Percentiles rank a stretch among this genome's conserved stretches.
phyloP scores from a whole-genome alignment of 2,888 invertebrate species.

The Epirrita christyi region DNA sequence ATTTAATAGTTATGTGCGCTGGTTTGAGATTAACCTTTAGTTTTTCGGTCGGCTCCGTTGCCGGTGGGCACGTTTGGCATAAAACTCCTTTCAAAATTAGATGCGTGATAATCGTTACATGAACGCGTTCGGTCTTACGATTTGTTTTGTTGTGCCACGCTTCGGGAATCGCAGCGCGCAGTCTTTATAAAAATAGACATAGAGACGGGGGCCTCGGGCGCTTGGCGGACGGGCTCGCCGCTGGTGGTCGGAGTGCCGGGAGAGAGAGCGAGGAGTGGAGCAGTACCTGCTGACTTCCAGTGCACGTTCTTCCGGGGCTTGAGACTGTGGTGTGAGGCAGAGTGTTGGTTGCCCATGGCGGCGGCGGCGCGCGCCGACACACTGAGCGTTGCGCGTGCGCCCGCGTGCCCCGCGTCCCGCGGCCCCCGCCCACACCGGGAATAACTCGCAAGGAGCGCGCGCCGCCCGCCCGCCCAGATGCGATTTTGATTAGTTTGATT shows the following conservation, averaged over 20 bases:
- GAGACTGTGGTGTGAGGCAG: slow-evolving; percentile 73
- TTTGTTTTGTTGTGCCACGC: slow-evolving; percentile 84
- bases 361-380: slow-evolving; percentile 81
- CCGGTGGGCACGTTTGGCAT: slow-evolving; percentile 66
- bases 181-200: slow-evolving; percentile 77
- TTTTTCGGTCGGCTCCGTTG: slow-evolving; percentile 41
- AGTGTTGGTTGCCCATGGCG: slow-evolving; percentile 83
- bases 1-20: slow-evolving; percentile 32
- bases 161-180: slow-evolving; percentile 72
- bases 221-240: slow-evolving; percentile 1
- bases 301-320: slow-evolving; percentile 91
- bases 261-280: slow-evolving; percentile 23
- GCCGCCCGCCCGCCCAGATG: slow-evolving; percentile 60
- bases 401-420: slow-evolving; percentile 51
- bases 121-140: slow-evolving; percentile 76
- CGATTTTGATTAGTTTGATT: slow-evolving; percentile 71
- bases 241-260: slow-evolving; percentile 15
- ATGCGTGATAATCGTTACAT: slow-evolving; percentile 77
- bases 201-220: slow-evolving; percentile 55
- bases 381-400: slow-evolving; percentile 64
- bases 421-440: slow-evolving; percentile 55
- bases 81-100: slow-evolving; percentile 76
- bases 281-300: slow-evolving; percentile 94
- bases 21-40: slow-evolving; percentile 46
- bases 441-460: slow-evolving; percentile 63